Evolutionary conservation across 2,797 vertebrate genomes (phyloP), one percentile per base, ranked within the genome.

Genomic region (Fundulus diaphanus): DNA sequence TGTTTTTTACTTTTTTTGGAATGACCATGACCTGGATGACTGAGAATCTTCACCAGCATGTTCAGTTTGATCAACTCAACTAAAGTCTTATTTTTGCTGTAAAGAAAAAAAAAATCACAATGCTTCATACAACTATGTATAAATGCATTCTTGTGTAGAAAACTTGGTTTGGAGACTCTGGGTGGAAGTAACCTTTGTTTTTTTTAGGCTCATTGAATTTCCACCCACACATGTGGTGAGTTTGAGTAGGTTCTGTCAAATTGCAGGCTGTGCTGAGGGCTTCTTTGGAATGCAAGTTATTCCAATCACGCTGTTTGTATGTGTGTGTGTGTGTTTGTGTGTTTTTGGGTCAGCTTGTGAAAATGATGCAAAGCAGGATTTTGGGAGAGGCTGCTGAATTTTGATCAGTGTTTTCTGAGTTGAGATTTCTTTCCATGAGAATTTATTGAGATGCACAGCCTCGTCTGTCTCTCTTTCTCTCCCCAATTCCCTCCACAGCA

Each of bases 151-250:
- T 42, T 68, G 61, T 42, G 52, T 33, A 63, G 33, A 72, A 35
- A 75, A 68, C 46, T 77, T 12, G 5, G 49, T 82, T 68, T 79
- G 42, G 63, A 77, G 33, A 24, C 75, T 77, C 57, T 72, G 70
- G 67, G 56, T 80, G 66, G 73, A 82, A 68, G 66, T 68, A 12
- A 77, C 73, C 74, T 86, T 86, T 76, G 66, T n/a, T 66, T 20
- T 27, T 84, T 85, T 77, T 37, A 48, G 83, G 35, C 80, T 89
- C 70, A 77, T 82, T 86, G 81, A 82, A 85, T 88, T 87, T 86
- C 88, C 83, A 83, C 85, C 85, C 85, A 86, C 91, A 82, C 44
- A 4, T 82, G 73, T 73, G 76, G 59, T 68, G 80, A 86, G 74
- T 77, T 84, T 15, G 63, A 79, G 78, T 48, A 76, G 79, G 61